Conservation (phyloP, 2,113 vertebrate genomes). For the Nothobranchius furzeri region DNA sequence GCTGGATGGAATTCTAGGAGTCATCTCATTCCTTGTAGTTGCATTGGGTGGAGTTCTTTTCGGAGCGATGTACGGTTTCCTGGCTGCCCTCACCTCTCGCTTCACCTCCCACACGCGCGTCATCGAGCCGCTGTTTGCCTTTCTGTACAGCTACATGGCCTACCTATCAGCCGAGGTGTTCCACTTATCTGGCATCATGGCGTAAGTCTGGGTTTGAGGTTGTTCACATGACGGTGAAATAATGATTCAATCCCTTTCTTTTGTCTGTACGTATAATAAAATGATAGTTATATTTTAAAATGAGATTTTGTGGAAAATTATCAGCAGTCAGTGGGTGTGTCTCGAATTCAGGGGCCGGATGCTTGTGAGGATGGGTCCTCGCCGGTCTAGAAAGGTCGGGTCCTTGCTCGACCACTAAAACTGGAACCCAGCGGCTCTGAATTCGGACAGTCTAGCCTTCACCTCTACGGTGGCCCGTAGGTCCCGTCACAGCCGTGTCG, state of each 20-base stretch:
- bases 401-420: too few relatives aligned
- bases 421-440: too few relatives aligned
- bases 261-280: neutral
- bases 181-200: conserved; percentile 98
- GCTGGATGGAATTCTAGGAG: conserved; percentile 85
- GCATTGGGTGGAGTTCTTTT: conserved; percentile 90
- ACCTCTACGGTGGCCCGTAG: too few relatives aligned
- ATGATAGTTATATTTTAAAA: too few relatives aligned
- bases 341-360: too few relatives aligned
- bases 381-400: too few relatives aligned
- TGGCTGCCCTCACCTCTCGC: conserved; percentile 94
- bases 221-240: too few relatives aligned
- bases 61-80: conserved; percentile 90
- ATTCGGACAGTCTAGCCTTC: too few relatives aligned
- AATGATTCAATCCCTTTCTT: neutral
- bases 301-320: too few relatives aligned
- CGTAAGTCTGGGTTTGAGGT: conserved; percentile 82
- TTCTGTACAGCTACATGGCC: conserved; percentile 99
- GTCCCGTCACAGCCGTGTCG: too few relatives aligned
- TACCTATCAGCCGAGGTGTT: conserved; percentile 96
- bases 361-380: too few relatives aligned
- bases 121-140: conserved; percentile 98
- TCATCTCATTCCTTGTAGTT: conserved; percentile 95
- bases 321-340: too few relatives aligned
- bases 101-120: conserved; percentile 95